Percentiles rank a stretch among this genome's conserved stretches.
phyloP scores from a whole-genome alignment of 1,140 invertebrate genomes.

The Macrostomum lignano region DNA sequence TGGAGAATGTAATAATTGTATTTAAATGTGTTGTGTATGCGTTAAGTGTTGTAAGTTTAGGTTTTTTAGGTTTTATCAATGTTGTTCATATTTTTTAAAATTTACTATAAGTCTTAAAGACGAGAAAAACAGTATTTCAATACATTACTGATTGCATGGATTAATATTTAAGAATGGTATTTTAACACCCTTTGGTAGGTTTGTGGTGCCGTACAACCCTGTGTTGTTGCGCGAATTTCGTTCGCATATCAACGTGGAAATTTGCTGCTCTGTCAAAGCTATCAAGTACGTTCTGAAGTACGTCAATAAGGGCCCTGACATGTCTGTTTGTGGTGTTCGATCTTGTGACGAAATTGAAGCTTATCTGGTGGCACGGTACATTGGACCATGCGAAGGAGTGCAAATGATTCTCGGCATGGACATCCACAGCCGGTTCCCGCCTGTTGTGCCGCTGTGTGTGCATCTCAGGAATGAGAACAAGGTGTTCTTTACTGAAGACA shows the following conservation, averaged over 20 bases:
- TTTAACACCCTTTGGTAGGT: neutral
- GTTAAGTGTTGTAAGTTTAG: neutral
- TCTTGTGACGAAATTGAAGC: too few species aligned
- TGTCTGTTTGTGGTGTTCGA: too few species aligned
- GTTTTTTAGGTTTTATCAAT: too few species aligned
- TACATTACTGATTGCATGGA: too few species aligned
- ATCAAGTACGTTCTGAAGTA: constrained; percentile 18
- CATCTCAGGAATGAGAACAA: too few species aligned
- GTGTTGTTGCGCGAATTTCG: constrained; percentile 8
- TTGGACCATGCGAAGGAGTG: constrained; percentile 1
- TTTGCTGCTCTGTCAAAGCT: constrained; percentile 7
- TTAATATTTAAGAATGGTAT: neutral
- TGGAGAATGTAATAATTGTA: too few species aligned
- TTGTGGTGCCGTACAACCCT: constrained; percentile 9
- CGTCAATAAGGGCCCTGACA: constrained; percentile 16
- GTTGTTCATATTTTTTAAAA: too few species aligned
- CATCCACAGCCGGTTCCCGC: constrained; percentile 1
- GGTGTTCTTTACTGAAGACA: too few species aligned
- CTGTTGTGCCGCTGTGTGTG: too few species aligned
- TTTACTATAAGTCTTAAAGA: too few species aligned
- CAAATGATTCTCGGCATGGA: neutral
- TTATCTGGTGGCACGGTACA: constrained; percentile 2
- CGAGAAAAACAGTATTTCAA: too few species aligned
- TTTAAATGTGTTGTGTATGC: too few species aligned
- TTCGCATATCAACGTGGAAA: constrained; percentile 10